Percentiles rank a stretch among this genome's conserved stretches.
phyloP scores from a whole-genome alignment of 2,797 vertebrate species.

The Myotis pilosus region DNA sequence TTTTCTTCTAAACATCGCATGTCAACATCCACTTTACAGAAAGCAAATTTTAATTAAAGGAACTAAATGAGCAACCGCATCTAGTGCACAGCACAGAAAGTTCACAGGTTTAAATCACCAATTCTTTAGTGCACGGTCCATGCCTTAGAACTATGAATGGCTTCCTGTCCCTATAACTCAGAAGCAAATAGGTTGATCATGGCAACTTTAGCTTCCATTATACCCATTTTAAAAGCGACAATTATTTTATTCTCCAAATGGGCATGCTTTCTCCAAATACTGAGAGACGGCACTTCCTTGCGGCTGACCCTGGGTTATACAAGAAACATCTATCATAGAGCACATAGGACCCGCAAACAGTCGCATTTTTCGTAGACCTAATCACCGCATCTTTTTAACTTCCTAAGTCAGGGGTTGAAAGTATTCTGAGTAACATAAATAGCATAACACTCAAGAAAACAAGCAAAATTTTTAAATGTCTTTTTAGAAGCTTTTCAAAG shows the following conservation, averaged over 20 bases:
- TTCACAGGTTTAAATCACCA: slow-evolving; percentile 14
- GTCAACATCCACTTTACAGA: not conserved
- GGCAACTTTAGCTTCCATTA: slow-evolving; percentile 4
- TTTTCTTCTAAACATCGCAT: slow-evolving; percentile 49
- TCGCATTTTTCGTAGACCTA: not conserved
- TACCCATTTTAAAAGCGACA: not conserved
- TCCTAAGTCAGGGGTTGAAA: not conserved
- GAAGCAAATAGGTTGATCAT: slow-evolving; percentile 1
- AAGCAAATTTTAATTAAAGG: slow-evolving; percentile 57
- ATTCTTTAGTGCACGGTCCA: not conserved
- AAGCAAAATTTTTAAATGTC: not conserved
- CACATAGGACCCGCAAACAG: not conserved
- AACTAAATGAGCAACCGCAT: slow-evolving; percentile 28
- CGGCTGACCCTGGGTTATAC: not conserved
- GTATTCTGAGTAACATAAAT: not conserved
- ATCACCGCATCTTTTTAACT: not conserved
- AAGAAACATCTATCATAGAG: not conserved
- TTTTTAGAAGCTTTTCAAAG: not conserved
- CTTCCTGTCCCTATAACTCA: not conserved
- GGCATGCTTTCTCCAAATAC: not conserved
- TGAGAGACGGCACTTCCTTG: not conserved
- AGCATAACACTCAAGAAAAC: not conserved
- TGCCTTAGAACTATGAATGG: not conserved
- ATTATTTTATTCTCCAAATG: slow-evolving; percentile 22
- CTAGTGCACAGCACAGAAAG: not conserved